Evolutionary conservation across 2,888 invertebrate genomes (phyloP), one percentile per base, ranked within the genome.

Genomic region (Amiota communis): DNA sequence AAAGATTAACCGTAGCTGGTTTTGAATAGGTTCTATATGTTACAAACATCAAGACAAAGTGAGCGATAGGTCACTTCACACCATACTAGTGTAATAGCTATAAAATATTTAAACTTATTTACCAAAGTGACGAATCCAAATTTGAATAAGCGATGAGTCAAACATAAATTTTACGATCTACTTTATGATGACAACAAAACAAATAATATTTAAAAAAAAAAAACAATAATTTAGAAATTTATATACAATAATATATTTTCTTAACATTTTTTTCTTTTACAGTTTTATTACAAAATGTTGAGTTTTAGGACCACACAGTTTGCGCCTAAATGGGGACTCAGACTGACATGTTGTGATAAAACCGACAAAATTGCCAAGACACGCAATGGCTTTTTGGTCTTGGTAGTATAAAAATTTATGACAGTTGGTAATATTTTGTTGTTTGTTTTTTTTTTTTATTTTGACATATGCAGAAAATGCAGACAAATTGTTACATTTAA

Each of bases 401-500:
- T 11, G 23, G 59, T 36, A 36, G 36, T 36, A 36, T 36, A 59
- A 53, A 59, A 65, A 48, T 65, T 51, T 68, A 68, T 68, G 67
- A 68, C 51, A 68, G 23, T 63, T 63, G 67, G 20, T 17, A 65
- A 53, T 65, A 36, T 49, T 47, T 65, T 20, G 17, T 17, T 65
- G 47, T 49, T 2, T 63, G 23, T 47, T 64, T 1, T 46, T 64
- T n/a, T 15, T 10, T 65, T 15, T 48, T 49, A 17, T 49, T 23
- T 51, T 53, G 23, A 68, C 53, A 53, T 65, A 48, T 65, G 65
- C 15, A 47, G 65, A 65, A 15, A 17, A 49, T 68, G 67, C 51
- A 68, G 48, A 68, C 67, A 68, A 68, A 68, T 68, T 53, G 67
- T 68, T 68, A 53, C 23, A 68, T 68, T 68, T 68, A 68, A 68